Percentiles rank a stretch among this genome's conserved stretches.
Conservation (phyloP, 2,113 vertebrate species). For the Peromyscus polionotus region DNA sequence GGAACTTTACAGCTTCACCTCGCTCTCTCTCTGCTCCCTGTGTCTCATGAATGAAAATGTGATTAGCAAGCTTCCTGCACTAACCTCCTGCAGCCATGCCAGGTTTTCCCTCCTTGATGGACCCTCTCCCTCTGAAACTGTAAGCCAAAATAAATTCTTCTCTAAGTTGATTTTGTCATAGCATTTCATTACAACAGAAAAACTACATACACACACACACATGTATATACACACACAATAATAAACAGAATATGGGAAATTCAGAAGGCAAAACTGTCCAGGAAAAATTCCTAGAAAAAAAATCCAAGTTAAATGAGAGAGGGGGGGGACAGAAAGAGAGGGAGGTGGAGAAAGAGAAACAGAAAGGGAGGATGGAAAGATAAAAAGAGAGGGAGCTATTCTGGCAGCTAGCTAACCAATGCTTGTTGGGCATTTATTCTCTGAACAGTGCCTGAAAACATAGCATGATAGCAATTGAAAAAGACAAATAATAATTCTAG, state of each 20-base stretch:
- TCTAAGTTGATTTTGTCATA: neutral
- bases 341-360: rapidly evolving
- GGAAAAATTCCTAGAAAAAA: neutral
- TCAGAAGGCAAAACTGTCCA: neutral
- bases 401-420: neutral
- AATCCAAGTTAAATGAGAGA: neutral
- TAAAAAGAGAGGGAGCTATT: neutral
- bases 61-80: neutral
- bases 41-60: neutral
- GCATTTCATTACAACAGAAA: neutral
- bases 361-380: neutral
- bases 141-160: neutral
- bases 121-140: neutral
- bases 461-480: neutral
- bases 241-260: neutral
- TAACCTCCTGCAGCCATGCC: neutral
- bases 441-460: neutral
- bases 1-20: neutral
- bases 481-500: neutral
- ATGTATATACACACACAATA: no score
- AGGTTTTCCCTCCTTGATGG: neutral
- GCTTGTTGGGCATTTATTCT: neutral
- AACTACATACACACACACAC: neutral
- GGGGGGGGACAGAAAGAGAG: no score
- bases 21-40: neutral